These are phyloP conservation scores for Aplocera efformata DNA, from an alignment of 2,888 invertebrate genomes.

Conservation along the genomic window DNA sequence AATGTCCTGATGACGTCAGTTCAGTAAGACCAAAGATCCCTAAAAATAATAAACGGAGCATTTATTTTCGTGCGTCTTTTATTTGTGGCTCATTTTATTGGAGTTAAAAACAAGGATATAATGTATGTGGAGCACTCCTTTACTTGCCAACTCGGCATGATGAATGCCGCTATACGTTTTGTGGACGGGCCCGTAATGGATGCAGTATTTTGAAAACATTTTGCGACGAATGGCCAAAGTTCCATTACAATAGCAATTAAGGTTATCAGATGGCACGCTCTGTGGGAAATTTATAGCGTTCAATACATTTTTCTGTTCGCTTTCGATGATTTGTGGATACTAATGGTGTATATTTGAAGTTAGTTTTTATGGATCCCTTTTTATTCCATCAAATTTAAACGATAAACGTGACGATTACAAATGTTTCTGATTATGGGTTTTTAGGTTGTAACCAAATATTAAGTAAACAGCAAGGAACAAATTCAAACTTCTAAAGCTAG, in stretches of 20 bases:
- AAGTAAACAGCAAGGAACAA: no score
- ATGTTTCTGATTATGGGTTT: no score
- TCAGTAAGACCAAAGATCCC: no score
- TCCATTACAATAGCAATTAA: constrained; percentile 32
- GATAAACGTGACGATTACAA: no score
- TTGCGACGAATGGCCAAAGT: constrained; percentile 34
- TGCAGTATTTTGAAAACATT: constrained; percentile 35
- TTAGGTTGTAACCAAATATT: no score
- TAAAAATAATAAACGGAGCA: constrained; percentile 10
- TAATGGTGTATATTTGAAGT: constrained; percentile 5
- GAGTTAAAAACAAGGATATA: constrained; percentile 19
- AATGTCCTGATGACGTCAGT: no score
- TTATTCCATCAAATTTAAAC: no score
- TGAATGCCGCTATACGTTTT: constrained; percentile 30
- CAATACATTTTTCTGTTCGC: constrained; percentile 25
- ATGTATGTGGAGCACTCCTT: constrained; percentile 24
- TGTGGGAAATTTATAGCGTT: constrained; percentile 22
- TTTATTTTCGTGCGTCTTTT: constrained; percentile 9
- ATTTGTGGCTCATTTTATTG: constrained; percentile 18
- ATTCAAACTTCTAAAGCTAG: neutral
- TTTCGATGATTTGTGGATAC: constrained; percentile 20
- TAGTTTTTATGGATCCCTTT: no score
- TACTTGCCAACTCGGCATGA: constrained; percentile 32
- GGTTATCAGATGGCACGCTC: constrained; percentile 26
- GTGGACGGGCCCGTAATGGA: constrained; percentile 30